These are phyloP conservation scores for Montipora cactus DNA, from an alignment of 64 coral and sea anemone species.

Conservation along the genomic window DNA sequence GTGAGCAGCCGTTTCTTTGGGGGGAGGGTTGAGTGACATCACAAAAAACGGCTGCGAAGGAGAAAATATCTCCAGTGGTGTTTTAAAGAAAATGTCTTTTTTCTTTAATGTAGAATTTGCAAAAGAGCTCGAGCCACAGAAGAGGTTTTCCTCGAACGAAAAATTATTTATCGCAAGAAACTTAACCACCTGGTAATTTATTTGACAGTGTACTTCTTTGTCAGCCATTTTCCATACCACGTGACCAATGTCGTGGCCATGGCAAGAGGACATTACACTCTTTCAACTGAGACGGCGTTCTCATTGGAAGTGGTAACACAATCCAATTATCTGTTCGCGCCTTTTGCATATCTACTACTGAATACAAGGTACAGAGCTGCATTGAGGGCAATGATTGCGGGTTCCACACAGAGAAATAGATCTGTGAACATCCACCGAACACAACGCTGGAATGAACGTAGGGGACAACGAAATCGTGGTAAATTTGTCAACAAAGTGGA, in stretches of 20 bases:
- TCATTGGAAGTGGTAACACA: background rate
- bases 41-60: no score
- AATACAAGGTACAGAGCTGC: background rate
- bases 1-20: no score
- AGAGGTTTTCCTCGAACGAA: background rate
- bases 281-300: background rate
- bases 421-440: background rate
- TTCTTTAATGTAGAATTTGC: constrained; percentile 1
- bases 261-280: background rate
- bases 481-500: background rate
- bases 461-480: background rate
- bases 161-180: constrained; percentile 8
- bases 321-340: background rate
- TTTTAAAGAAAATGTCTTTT: background rate
- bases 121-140: background rate
- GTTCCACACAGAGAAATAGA: no score
- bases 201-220: constrained; percentile 15
- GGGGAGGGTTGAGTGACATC: no score
- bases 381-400: background rate
- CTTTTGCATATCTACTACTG: background rate
- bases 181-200: background rate
- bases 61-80: no score
- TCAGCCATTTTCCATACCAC: background rate
- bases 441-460: no score
- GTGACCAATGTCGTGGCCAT: background rate